Evolutionary conservation across 2,113 vertebrate genomes (phyloP), one percentile per base, ranked within the genome.

Genomic region (human): DNA sequence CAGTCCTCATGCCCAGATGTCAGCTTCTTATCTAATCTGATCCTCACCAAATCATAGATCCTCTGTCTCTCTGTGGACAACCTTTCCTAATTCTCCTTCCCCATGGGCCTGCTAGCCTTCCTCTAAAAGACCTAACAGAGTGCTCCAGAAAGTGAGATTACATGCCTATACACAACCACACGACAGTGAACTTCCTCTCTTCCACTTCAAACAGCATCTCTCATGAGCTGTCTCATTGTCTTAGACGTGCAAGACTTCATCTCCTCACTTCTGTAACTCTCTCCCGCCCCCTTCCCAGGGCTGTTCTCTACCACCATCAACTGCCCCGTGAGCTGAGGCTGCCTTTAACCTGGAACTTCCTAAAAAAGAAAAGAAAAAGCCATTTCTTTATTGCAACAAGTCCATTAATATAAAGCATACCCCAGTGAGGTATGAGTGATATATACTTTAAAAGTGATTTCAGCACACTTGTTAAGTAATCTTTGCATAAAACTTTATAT

Each of bases 221-320:
- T 55, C 38, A 7, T 2, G 11, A 87, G 35, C 11, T 23, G 43
- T 12, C 57, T 61, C 50, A 27, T 7, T 50, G 64, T 20, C 50
- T 55, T 4, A 45, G 43, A 79, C 30, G 30, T 12, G 13, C 17
- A 12, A 82, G 80, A 35, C 27, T 50, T 66, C 40, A 13, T 35
- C 35, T 30, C 70, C 40, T 87, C 81, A 40, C 59, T 94, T 79
- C 25, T 83, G 52, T 50, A 27, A 79, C 72, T 70, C 59, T 50
- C 52, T 38, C 76, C 61, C 22, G 43, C 27, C 32, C 70, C 32
- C n/a, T 82, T 50, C 64, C 82, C 64, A 83, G 13, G 43, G 40
- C 38, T 68, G 35, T 89, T 90, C 72, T 95, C 87, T 90, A 88
- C 59, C 75, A 95, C 55, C 79, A 95, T 85, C 93, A 96, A 76